Percentiles rank a stretch among this genome's conserved stretches.
phyloP scores from a whole-genome alignment of 2,797 vertebrate species.

The Ispidina lecontei region DNA sequence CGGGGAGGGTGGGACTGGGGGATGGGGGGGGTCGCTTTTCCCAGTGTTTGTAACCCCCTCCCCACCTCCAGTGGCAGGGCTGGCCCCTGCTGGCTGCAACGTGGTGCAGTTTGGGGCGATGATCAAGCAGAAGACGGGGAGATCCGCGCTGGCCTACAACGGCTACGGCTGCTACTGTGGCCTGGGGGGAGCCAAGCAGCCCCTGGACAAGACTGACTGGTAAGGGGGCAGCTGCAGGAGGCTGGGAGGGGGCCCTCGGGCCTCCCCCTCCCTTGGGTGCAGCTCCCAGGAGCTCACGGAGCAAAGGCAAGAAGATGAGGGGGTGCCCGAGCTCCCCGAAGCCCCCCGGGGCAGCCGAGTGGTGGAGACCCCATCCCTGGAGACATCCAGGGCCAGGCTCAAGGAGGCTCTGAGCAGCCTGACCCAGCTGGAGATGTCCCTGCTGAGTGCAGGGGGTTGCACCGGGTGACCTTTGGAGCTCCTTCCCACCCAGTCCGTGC shows the following conservation, averaged over 20 bases:
- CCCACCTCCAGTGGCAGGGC: not conserved
- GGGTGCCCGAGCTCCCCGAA: not conserved
- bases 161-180: constrained; percentile 63
- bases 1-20: not conserved
- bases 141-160: not conserved
- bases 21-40: not conserved
- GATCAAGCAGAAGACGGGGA: constrained; percentile 46
- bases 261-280: not conserved
- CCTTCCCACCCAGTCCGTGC: too few species aligned
- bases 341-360: not conserved
- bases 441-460: too few species aligned
- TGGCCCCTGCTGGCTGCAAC: not conserved
- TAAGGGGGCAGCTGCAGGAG: not conserved
- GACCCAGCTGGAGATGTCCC: too few species aligned
- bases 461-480: too few species aligned
- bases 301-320: not conserved
- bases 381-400: too few species aligned
- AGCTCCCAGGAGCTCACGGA: not conserved
- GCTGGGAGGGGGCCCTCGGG: not conserved
- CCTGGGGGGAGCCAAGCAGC: constrained; percentile 31
- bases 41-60: accelerated
- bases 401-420: too few species aligned
- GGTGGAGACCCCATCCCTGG: too few species aligned
- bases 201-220: constrained; percentile 57
- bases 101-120: constrained; percentile 23